Evolutionary conservation across 2,888 invertebrate species (phyloP).

Genomic region (Ramazzottius varieornatus): DNA sequence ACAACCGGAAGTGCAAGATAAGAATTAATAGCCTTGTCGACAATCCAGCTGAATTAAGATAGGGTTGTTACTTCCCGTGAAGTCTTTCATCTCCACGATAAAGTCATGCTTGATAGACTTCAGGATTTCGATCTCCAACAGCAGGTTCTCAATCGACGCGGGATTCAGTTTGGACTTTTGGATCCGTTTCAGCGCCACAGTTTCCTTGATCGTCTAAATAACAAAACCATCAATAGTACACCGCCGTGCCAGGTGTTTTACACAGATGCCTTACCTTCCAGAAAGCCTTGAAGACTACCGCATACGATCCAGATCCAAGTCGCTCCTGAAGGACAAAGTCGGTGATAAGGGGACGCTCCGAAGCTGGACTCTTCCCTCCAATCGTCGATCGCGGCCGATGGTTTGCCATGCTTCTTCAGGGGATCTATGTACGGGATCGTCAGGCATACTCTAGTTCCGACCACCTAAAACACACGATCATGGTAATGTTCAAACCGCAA

Average conservation of each 20-base stretch:
- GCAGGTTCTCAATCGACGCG: slow-evolving; percentile 45
- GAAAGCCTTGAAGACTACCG: slow-evolving; percentile 52
- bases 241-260: not conserved
- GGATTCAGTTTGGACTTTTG: slow-evolving; percentile 41
- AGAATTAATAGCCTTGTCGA: too few relatives aligned
- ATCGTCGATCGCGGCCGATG: too few relatives aligned
- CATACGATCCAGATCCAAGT: slow-evolving; percentile 54
- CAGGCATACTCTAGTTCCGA: too few relatives aligned
- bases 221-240: not conserved
- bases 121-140: slow-evolving; percentile 51
- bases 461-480: too few relatives aligned
- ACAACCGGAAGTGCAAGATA: too few relatives aligned
- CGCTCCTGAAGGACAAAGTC: slow-evolving; percentile 35
- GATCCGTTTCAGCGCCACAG: slow-evolving; percentile 56
- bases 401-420: too few relatives aligned
- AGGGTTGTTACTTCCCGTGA: too few relatives aligned
- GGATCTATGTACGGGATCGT: too few relatives aligned
- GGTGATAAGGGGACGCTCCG: slow-evolving; percentile 6
- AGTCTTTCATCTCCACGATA: slow-evolving; percentile 55
- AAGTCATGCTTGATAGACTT: slow-evolving; percentile 49
- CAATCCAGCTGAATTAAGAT: too few relatives aligned
- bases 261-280: slow-evolving; percentile 30
- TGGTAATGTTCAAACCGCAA: too few relatives aligned
- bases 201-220: slow-evolving; percentile 21
- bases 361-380: not conserved